These are phyloP conservation scores for Tetrao urogallus DNA, from an alignment of 2,113 vertebrate genomes.

Conservation along the genomic window DNA sequence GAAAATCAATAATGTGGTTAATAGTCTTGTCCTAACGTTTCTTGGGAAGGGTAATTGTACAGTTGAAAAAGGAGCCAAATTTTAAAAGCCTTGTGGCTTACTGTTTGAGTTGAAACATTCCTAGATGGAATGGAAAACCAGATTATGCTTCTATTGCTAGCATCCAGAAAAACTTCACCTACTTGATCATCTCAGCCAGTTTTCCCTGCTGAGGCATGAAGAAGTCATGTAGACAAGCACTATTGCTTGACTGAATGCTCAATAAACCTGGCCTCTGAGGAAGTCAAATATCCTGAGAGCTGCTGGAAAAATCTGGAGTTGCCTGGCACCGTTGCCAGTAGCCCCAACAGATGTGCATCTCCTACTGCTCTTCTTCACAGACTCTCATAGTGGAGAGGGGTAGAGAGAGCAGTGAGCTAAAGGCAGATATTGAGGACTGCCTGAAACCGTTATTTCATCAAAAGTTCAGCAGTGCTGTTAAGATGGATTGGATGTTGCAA, in stretches of 20 bases:
- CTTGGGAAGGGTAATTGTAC: slow-evolving; percentile 44
- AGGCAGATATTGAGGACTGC: not conserved
- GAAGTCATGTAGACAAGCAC: rapidly evolving
- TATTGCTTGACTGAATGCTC: not conserved
- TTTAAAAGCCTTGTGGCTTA: slow-evolving; percentile 52
- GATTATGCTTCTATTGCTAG: not conserved
- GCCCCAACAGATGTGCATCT: no score
- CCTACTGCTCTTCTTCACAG: not conserved
- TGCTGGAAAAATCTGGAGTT: not conserved
- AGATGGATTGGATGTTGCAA: not conserved
- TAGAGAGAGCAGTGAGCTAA: not conserved
- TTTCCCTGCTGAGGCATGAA: not conserved
- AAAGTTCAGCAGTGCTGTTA: not conserved
- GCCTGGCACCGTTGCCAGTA: not conserved
- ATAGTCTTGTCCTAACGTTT: slow-evolving; percentile 59
- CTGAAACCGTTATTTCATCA: not conserved
- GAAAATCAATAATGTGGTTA: slow-evolving; percentile 64
- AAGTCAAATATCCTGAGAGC: not conserved
- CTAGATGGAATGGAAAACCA: not conserved
- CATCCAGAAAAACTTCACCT: not conserved
- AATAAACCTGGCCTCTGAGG: not conserved
- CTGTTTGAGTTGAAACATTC: not conserved
- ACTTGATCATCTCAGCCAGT: not conserved
- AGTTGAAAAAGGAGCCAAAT: slow-evolving; percentile 50
- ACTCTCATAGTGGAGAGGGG: not conserved